Evolutionary conservation across 2,888 invertebrate species (phyloP).

Genomic region (Baccha elongata): DNA sequence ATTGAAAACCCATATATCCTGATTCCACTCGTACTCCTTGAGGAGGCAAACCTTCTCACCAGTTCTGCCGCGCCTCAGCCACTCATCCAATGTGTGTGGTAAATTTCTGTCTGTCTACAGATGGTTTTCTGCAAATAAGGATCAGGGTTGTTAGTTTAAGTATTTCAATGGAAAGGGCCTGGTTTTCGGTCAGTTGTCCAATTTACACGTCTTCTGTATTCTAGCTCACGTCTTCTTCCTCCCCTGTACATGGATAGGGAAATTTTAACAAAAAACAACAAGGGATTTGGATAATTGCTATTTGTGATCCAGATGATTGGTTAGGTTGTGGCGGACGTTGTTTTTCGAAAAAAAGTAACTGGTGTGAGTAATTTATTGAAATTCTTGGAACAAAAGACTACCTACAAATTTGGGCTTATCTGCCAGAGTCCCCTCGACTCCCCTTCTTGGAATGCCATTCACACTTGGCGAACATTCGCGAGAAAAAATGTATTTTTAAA

Average conservation of each 20-base stretch:
- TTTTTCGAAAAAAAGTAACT: conserved; percentile 11
- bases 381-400: conserved; percentile 73
- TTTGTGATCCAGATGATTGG: conserved; percentile 74
- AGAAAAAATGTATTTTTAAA: conserved; percentile 16
- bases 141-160: conserved; percentile 70
- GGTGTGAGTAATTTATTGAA: conserved; percentile 74
- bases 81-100: conserved; percentile 48
- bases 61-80: neutral
- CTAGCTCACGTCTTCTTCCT: conserved; percentile 59
- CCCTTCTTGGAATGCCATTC: conserved; percentile 48
- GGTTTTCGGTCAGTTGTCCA: conserved; percentile 66
- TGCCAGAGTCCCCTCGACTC: conserved; percentile 1
- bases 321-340: conserved; percentile 56
- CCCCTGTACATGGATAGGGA: neutral
- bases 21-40: conserved; percentile 49
- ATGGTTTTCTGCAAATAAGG: conserved; percentile 66
- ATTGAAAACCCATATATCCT: conserved; percentile 67
- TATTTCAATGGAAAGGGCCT: conserved; percentile 44
- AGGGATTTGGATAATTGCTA: conserved; percentile 74
- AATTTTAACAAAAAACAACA: conserved; percentile 60
- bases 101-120: conserved; percentile 72
- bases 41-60: conserved; percentile 12
- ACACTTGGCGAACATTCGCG: conserved; percentile 64
- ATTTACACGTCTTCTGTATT: conserved; percentile 67
- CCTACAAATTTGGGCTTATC: conserved; percentile 58